Evolutionary conservation across 1,140 invertebrate species (phyloP), one percentile per base, ranked within the genome.

Genomic region (Heliconius nattereri): DNA sequence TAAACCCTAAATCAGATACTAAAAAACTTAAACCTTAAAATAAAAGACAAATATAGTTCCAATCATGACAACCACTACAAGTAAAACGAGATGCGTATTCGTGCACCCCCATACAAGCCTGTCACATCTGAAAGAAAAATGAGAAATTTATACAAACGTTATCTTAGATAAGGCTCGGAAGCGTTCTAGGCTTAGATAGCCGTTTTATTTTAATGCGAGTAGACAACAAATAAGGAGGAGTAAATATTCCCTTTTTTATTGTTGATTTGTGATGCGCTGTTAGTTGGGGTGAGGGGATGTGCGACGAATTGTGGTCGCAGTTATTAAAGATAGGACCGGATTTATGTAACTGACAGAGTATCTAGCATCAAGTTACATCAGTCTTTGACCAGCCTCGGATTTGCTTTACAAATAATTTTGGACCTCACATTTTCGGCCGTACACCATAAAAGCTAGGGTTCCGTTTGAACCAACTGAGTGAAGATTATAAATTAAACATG

Each of bases 221-320:
- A 89, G 90, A 92, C 91, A 92, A 94, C 92, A 93, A 94, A 94
- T 94, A 92, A 92, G 88, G 88, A 91, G 93, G 88, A 91, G 93
- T 94, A 93, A 90, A 92, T 92, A 92, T 92, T 91, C 90, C 88
- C 84, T 88, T 92, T 92, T 94, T 93, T 94, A 92, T 92, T 90
- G 90, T 91, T 87, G 88, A 88, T 85, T 87, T 90, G 87, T 90
- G 90, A 92, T 86, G 89, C 89, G 86, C 87, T 92, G 90, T 93
- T 91, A 93, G 92, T 92, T 92, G 90, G 90, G 92, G 91, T 78
- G 88, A 91, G 91, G 91, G 91, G 89, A 86, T 71, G 84, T 80
- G 85, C 89, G 85, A 88, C 88, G 91, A 91, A 93, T 92, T 93
- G 91, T 88, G 91, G 91, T 89, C 80, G 89, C 89, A 88, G 88